These are phyloP conservation scores for Anguilla megastoma DNA, from an alignment of 2,797 vertebrate genomes.

Conservation along the genomic window DNA sequence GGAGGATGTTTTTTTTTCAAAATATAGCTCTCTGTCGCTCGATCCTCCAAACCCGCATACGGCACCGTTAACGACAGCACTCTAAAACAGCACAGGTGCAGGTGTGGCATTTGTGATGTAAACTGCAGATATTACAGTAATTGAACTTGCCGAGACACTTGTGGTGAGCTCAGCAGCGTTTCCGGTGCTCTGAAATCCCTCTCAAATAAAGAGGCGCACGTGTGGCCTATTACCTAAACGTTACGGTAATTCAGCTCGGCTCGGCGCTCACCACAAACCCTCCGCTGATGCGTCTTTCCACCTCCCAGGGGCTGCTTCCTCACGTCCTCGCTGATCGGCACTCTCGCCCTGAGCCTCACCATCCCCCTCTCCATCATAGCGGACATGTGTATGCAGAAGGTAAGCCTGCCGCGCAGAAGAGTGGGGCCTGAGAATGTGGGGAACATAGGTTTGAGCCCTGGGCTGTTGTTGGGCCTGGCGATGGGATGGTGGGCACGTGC, in stretches of 20 bases:
- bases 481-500: background rate
- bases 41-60: too few species aligned
- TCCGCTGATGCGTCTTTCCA: background rate
- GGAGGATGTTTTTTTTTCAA: too few species aligned
- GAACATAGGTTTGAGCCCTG: background rate
- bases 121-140: background rate
- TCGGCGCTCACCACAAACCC: background rate
- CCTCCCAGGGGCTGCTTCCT: slow-evolving; percentile 90
- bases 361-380: slow-evolving; percentile 95
- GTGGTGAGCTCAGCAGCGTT: background rate
- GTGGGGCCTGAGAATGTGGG: background rate
- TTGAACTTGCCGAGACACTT: background rate
- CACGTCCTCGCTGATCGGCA: slow-evolving; percentile 94
- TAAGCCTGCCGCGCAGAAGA: slow-evolving; percentile 49
- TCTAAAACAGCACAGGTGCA: background rate
- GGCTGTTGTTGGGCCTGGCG: background rate
- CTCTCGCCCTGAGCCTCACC: slow-evolving; percentile 92
- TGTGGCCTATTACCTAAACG: background rate
- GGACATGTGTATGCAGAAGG: slow-evolving; percentile 96
- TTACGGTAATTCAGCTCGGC: background rate
- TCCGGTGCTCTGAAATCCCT: background rate
- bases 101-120: background rate
- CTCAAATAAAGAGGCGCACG: background rate
- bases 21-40: too few species aligned
- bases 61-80: too few species aligned